These are phyloP conservation scores for Triplophysa yarkandensis DNA, from an alignment of 2,797 vertebrate species.

Conservation along the genomic window DNA sequence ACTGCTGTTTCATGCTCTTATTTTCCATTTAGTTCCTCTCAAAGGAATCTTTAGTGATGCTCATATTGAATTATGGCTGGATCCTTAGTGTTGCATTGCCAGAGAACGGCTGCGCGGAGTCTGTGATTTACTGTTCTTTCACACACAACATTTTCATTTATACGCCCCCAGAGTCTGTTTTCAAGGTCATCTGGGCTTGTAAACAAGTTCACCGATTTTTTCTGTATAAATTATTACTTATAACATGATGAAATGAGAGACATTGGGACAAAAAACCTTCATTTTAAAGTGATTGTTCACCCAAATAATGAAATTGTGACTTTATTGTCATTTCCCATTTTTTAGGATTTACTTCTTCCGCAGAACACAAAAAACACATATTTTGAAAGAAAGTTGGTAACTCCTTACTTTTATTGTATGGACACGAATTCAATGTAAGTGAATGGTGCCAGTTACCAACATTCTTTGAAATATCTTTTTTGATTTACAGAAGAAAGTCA, in stretches of 20 bases:
- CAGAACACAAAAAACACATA: too few relatives aligned
- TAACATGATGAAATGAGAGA: not conserved
- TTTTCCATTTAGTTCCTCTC: slow-evolving; percentile 32
- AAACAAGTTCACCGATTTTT: slow-evolving; percentile 8
- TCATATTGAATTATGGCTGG: slow-evolving; percentile 36
- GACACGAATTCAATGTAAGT: too few relatives aligned
- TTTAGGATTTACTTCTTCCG: too few relatives aligned
- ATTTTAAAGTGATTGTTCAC: not conserved
- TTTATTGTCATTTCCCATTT: too few relatives aligned
- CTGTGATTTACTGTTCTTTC: slow-evolving; percentile 6
- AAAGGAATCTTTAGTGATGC: slow-evolving; percentile 39
- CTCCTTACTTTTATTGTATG: too few relatives aligned
- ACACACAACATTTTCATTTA: slow-evolving; percentile 24
- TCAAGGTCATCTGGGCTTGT: slow-evolving; percentile 26
- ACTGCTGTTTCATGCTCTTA: slow-evolving; percentile 37
- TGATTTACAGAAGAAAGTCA: too few relatives aligned
- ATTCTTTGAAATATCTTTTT: too few relatives aligned
- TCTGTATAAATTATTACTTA: not conserved
- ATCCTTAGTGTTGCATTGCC: slow-evolving; percentile 11
- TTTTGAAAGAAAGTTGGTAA: too few relatives aligned
- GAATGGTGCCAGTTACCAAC: too few relatives aligned
- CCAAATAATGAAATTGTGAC: too few relatives aligned
- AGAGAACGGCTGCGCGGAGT: not conserved
- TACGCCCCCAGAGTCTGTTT: not conserved
- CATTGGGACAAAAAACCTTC: not conserved